Evolutionary conservation across 2,888 invertebrate genomes (phyloP).

Genomic region (Petrolisthes cinctipes): DNA sequence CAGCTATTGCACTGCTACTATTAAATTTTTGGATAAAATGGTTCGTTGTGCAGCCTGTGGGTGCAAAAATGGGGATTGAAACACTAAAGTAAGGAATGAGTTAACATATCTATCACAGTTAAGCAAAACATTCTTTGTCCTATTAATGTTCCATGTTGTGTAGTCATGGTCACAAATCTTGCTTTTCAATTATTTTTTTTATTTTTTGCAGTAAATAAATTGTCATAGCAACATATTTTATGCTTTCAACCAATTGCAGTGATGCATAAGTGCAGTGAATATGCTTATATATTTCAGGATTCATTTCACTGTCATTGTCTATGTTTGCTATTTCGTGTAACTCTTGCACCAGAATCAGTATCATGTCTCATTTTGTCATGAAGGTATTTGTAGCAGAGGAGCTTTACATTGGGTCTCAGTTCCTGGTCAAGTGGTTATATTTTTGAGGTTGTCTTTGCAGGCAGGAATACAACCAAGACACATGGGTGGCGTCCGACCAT

Average conservation of each 20-base stretch:
- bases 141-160: no score
- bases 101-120: neutral
- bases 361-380: neutral
- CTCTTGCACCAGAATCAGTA: neutral
- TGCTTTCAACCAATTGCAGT: neutral
- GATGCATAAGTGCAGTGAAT: neutral
- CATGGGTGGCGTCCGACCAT: neutral
- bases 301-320: neutral
- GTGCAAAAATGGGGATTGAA: neutral
- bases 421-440: conserved; percentile 4
- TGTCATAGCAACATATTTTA: neutral
- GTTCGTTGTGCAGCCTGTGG: no score
- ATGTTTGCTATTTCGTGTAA: neutral
- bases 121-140: neutral
- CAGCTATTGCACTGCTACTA: no score
- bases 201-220: no score
- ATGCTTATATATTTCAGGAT: neutral
- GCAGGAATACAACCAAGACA: neutral
- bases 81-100: neutral
- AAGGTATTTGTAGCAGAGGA: neutral
- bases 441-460: neutral
- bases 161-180: no score
- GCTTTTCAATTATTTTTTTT: no score
- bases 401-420: neutral
- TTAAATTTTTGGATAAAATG: no score